phyloP scores from a whole-genome alignment of 2,888 invertebrate genomes.

The Torymus texanus region DNA sequence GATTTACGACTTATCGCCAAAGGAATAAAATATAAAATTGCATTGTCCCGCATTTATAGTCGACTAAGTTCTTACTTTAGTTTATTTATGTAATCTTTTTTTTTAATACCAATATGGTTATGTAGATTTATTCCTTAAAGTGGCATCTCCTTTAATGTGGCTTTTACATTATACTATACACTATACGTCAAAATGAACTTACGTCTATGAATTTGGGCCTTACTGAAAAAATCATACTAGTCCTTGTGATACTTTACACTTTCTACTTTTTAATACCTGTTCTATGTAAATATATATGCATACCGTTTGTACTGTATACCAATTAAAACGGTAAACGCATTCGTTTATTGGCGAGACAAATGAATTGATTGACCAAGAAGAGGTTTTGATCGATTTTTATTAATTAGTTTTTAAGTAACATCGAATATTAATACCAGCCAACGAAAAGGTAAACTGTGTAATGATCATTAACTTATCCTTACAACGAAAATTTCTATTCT shows the following conservation, averaged over 20 bases:
- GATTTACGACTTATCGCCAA: constrained; percentile 55
- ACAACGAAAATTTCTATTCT: constrained; percentile 53
- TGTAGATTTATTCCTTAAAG: constrained; percentile 28
- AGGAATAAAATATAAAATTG: constrained; percentile 42
- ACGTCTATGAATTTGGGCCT: constrained; percentile 56
- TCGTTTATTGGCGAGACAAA: constrained; percentile 56
- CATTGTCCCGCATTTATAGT: constrained; percentile 50
- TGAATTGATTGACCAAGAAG: constrained; percentile 48
- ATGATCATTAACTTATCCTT: constrained; percentile 47
- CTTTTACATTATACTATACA: constrained; percentile 40
- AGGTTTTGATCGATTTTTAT: constrained; percentile 46
- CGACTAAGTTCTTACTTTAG: constrained; percentile 37
- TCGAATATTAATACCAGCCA: constrained; percentile 49
- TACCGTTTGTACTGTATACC: constrained; percentile 62
- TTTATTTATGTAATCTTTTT: constrained; percentile 25
- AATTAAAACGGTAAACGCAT: constrained; percentile 52
- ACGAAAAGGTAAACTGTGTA: constrained; percentile 48
- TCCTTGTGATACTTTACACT: constrained; percentile 73
- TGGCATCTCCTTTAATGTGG: constrained; percentile 38
- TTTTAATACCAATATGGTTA: constrained; percentile 33
- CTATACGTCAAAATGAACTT: constrained; percentile 45
- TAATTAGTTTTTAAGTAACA: constrained; percentile 52
- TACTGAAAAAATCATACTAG: constrained; percentile 65
- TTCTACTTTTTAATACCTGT: constrained; percentile 71
- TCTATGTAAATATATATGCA: constrained; percentile 63